A percentile compares a stretch with the other conserved stretches of the same genome.
Conservation (phyloP, 2,797 vertebrate species). For the Halcyon chelicuti region DNA sequence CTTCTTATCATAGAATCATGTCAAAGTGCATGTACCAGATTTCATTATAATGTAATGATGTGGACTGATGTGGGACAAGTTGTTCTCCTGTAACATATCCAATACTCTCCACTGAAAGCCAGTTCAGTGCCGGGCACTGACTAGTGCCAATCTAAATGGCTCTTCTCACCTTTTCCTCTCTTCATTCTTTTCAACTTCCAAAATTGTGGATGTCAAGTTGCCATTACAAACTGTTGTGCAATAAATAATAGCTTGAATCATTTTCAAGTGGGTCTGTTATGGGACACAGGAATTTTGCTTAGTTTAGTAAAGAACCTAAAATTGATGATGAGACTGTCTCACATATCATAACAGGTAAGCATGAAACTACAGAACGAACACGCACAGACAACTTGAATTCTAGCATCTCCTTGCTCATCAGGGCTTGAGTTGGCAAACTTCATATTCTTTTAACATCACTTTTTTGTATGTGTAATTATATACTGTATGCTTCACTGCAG, state of each 20-base stretch:
- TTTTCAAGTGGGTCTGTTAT: neutral
- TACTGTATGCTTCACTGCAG: neutral
- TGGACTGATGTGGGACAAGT: neutral
- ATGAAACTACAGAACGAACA: neutral
- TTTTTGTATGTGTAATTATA: neutral
- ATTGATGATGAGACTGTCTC: neutral
- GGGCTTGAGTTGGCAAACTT: neutral
- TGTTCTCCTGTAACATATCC: neutral
- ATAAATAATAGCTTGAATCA: accelerated
- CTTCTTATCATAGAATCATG: neutral
- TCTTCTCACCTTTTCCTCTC: neutral
- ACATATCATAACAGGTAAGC: neutral
- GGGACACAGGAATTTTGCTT: neutral
- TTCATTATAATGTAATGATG: neutral
- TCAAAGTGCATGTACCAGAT: neutral
- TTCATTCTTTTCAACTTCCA: neutral
- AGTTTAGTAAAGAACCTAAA: neutral
- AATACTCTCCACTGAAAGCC: neutral
- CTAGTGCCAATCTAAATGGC: neutral
- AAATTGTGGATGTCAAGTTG: neutral
- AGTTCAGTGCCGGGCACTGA: neutral
- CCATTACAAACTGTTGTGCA: neutral
- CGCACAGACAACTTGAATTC: neutral
- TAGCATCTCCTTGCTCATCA: neutral
- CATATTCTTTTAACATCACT: neutral